Base-by-base conservation (phyloP, 1,140 invertebrate species). In the Calosoma granatense region DNA sequence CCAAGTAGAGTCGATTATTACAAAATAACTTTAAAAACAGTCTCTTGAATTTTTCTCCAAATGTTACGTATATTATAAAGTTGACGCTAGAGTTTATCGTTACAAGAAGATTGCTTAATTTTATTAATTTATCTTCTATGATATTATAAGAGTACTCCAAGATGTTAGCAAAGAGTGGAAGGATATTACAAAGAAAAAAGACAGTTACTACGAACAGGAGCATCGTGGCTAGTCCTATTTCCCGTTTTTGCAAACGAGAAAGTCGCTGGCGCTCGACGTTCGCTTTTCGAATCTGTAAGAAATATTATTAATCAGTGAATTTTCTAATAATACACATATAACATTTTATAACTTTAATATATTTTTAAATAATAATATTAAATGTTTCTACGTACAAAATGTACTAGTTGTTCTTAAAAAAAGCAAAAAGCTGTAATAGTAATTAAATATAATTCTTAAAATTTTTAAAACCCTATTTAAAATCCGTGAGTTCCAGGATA, bases 21-120 rank as follows among this genome's bases (percentile, higher is more conserved):
- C 90, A 94, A 74, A 95, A 94, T 65, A 92, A 81, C 64, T 87
- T 82, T 56, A 94, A 75, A 72, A 94, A 94, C 56, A 93, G 82
- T 36, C 88, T 80, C 65, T 94, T 90, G 74, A 98, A 98, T 69
- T 97, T 97, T 67, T 95, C 90, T 0, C 94, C 95, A 69, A 97
- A 96, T 30, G 95, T 92, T 58, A 96, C 94, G 74, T 98, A 98
- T 59, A 98, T 94, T 54, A 97, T 84, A 70, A 97, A 97, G 72
- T 98, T 98, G 26, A 97, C 89, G 62, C 94, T 94, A 64, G 92
- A 96, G 75, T 98, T 98, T 63, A 97, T 86, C 21, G 91, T 96
- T 11, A 97, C 92, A 22, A 97, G 77, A n/a, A 97, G 80, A 71
- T 98, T 97, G 61, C 88, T 87, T 4, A 81, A 78, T 64, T 88